Conservation (phyloP, 2,888 invertebrate species). For the Melipona beecheii region DNA sequence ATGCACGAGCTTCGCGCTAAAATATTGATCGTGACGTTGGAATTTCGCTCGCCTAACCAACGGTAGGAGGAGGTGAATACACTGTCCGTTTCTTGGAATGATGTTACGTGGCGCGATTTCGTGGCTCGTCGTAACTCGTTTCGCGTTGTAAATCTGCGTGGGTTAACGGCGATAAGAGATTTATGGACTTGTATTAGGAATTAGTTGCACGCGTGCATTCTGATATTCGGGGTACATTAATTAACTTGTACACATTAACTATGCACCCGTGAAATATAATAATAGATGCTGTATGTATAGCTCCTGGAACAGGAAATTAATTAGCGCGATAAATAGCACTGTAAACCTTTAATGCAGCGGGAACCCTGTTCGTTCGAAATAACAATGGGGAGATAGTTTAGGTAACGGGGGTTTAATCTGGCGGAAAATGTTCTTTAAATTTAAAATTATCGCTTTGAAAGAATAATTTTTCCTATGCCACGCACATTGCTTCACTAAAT, state of each 20-base stretch:
- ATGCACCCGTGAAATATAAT: neutral
- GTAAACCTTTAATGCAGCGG: neutral
- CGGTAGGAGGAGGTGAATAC: neutral
- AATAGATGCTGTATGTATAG: too few species aligned
- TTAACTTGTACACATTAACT: conserved; percentile 63
- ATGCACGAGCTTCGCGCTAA: conserved; percentile 37
- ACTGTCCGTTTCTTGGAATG: neutral
- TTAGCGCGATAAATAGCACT: neutral
- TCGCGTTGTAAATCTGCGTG: neutral
- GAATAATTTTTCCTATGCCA: neutral
- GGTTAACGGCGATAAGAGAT: conserved; percentile 6
- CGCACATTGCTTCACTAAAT: too few species aligned
- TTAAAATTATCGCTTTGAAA: too few species aligned
- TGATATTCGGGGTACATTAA: neutral
- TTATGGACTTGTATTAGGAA: neutral
- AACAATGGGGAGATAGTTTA: neutral
- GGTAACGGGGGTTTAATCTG: neutral
- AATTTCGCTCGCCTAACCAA: conserved; percentile 46
- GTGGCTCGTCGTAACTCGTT: neutral
- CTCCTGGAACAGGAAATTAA: neutral
- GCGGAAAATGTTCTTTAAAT: neutral
- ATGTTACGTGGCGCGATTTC: conserved; percentile 14
- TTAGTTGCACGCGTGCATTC: neutral
- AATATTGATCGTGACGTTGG: conserved; percentile 43
- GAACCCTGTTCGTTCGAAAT: neutral